A percentile compares a stretch with the other conserved stretches of the same genome.
Conservation (phyloP, 2,113 vertebrate genomes). For the Xyrauchen texanus region DNA sequence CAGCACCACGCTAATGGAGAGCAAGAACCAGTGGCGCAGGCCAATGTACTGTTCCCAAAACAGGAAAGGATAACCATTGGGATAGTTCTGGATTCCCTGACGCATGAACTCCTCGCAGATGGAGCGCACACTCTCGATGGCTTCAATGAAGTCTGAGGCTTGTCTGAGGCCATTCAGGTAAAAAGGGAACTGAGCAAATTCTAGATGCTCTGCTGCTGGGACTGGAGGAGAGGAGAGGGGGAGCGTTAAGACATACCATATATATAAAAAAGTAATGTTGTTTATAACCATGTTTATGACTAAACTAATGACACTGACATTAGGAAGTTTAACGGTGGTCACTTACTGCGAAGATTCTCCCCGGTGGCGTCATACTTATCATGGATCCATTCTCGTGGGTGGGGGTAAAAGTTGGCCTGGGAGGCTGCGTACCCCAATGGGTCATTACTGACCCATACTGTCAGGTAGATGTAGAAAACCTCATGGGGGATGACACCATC, state of each 20-base stretch:
- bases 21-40: conserved; percentile 96
- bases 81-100: conserved; percentile 91
- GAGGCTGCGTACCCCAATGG: conserved; percentile 94
- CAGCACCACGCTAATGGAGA: conserved; percentile 95
- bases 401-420: conserved; percentile 95
- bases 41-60: conserved; percentile 99
- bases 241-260: not conserved
- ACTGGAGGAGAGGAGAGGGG: conserved; percentile 70
- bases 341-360: conserved; percentile 96
- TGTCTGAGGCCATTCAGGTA: conserved; percentile 98
- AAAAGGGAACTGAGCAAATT: conserved; percentile 98
- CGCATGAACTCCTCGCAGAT: conserved; percentile 91
- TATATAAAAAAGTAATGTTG: not conserved
- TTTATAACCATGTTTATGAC: not conserved
- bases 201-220: conserved; percentile 92
- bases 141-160: conserved; percentile 92
- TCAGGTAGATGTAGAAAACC: conserved; percentile 95
- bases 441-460: conserved; percentile 95
- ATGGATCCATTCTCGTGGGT: conserved; percentile 93
- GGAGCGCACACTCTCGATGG: conserved; percentile 92
- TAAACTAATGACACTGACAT: too few species aligned
- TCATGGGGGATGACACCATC: conserved; percentile 89
- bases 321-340: not conserved
- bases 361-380: conserved; percentile 94
- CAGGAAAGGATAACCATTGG: conserved; percentile 96